These are phyloP conservation scores for Ooceraea biroi DNA, from an alignment of 1,140 invertebrate genomes.

Conservation along the genomic window DNA sequence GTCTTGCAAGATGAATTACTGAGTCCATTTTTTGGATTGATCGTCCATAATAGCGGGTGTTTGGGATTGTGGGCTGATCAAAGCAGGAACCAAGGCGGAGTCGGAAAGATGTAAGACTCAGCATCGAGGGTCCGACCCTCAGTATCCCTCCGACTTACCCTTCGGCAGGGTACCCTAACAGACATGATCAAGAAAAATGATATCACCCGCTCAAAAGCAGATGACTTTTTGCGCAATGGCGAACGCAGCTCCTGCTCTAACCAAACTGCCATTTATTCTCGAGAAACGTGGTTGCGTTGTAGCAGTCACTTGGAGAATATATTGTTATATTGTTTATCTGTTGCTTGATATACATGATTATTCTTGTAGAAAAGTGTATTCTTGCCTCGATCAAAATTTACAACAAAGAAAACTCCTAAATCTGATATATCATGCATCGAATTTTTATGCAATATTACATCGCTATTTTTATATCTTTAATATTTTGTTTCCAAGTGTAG, in stretches of 20 bases:
- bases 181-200: conserved; percentile 81
- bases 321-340: background rate
- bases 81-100: conserved; percentile 78
- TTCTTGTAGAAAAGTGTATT: background rate
- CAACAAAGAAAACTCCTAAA: conserved; percentile 1
- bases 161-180: conserved; percentile 50
- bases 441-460: background rate
- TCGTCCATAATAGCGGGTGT: conserved; percentile 81
- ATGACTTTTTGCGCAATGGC: conserved; percentile 80
- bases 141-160: conserved; percentile 55
- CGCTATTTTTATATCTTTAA: background rate
- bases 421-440: background rate
- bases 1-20: conserved; percentile 55
- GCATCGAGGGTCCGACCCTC: conserved; percentile 78
- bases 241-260: conserved; percentile 9
- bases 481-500: background rate
- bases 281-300: conserved; percentile 9
- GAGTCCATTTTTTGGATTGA: conserved; percentile 79
- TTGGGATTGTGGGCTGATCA: conserved; percentile 80
- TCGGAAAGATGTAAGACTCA: conserved; percentile 80
- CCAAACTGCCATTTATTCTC: conserved; percentile 32
- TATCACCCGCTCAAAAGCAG: conserved; percentile 75
- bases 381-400: background rate
- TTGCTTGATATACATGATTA: no score
- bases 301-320: background rate